Evolutionary conservation across 1,140 invertebrate genomes (phyloP), one percentile per base, ranked within the genome.

Genomic region (Drosophila sulfurigaster): DNA sequence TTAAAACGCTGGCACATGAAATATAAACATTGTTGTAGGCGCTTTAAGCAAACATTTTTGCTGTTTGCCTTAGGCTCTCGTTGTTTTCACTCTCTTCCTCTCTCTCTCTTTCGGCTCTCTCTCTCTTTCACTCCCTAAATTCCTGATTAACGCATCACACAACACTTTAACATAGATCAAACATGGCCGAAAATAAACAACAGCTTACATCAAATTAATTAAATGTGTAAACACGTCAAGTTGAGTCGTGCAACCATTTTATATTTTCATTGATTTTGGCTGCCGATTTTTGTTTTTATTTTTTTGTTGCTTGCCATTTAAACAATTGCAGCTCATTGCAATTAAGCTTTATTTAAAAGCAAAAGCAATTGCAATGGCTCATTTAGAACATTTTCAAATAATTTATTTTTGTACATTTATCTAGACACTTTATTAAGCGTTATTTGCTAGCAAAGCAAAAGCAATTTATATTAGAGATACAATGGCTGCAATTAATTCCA

Each of bases 1-100:
- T 87, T 70, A 88, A 75, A 78, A 66, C 58, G 10, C 51, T 52
- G 28, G 32, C 63, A 54, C 64, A 74, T 67, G 54, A 57, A 71
- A 58, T 73, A 64, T 66, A 66, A 64, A 75, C 59, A 67, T 78
- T 71, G 51, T 65, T 72, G 62, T 57, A 13, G 49, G 41, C 70
- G 75, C 51, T 68, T 63, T 62, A 54, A 56, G 35, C 52, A 64
- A 64, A 78, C 52, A 71, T 69, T 71, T 60, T 48, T 54, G 6
- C 46, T 58, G 57, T 64, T 60, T 71, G 66, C 32, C 49, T 52
- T 25, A 15, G 1, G 5, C 38, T 15, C 41, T 46, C 41, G 11
- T 16, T n/a, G 20, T 38, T 25, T 8, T 25, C 13, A 30, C n/a
- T 6, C 28, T 13, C 51, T 2, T 11, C 13, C 25, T 52, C 5